Percentiles rank a stretch among this genome's conserved stretches.
phyloP scores from a whole-genome alignment of 1,140 invertebrate species.

The Brachionus plicatilis region DNA sequence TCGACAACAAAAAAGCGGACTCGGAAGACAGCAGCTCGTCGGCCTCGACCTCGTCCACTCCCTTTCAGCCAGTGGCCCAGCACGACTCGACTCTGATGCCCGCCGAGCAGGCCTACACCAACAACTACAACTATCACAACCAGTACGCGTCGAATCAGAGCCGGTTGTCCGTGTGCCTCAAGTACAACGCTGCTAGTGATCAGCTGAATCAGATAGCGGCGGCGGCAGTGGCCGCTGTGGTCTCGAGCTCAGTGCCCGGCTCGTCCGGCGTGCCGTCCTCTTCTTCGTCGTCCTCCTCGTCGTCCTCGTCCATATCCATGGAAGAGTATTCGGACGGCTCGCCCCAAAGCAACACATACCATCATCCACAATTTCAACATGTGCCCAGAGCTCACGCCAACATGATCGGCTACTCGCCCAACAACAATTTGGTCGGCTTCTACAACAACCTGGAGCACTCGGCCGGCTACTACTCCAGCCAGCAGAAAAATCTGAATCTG shows the following conservation, averaged over 20 bases:
- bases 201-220: slow-evolving; percentile 32
- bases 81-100: slow-evolving; percentile 1
- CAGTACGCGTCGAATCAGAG: neutral
- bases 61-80: neutral
- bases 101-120: neutral
- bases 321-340: slow-evolving; percentile 16
- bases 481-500: neutral
- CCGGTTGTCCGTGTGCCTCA: neutral
- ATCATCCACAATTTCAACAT: neutral
- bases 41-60: neutral
- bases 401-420: slow-evolving; percentile 22
- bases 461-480: neutral
- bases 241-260: neutral
- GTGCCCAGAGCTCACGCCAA: neutral
- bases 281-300: neutral
- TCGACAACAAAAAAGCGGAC: neutral
- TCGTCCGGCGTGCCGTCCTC: slow-evolving; percentile 19
- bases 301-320: slow-evolving; percentile 32
- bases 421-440: neutral
- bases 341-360: neutral
- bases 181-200: neutral
- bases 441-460: slow-evolving; percentile 12
- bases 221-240: slow-evolving; percentile 21
- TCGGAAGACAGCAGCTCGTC: neutral
- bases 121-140: neutral